Base-by-base conservation (phyloP, 2,888 invertebrate genomes). In the Eupithecia insigniata region DNA sequence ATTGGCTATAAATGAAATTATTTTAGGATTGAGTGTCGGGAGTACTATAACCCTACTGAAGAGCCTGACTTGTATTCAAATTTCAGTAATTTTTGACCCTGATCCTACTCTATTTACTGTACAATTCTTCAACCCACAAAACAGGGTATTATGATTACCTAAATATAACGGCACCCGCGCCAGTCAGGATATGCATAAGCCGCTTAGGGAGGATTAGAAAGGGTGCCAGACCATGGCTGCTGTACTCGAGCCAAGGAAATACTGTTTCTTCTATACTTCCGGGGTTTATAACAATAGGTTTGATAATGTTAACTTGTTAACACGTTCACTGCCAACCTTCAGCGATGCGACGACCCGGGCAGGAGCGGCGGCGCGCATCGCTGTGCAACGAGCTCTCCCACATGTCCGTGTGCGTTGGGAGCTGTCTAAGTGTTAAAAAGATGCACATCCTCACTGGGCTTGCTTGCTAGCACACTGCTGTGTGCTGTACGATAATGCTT, bases 181-280 rank as follows among this genome's bases (percentile, higher is more conserved):
- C 66, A 61, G 46, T 68, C 67, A 69, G 71, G 69, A 64, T 74
- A 43, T 51, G 22, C 69, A 12, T 71, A 74, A 71, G 71, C 74
- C 61, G 74, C 69, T 74, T 71, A 69, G 64, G 67, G 39, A 62
- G 74, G 74, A 69, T 71, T 74, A 71, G 62, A 62, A 70, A 69
- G 69, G 67, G 43, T 58, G 10, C 61, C 18, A 18, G 43, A 32
- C 69, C 55, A 73, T 43, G 66, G 18, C 36, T 55, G 71, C 43
- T 66, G 55, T 62, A 18, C 36, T 34, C 7, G 43, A 64, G 14
- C n/a, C 5, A 34, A 32, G 67, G 60, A 61, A 58, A 30, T 61
- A 58, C 26, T 69, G 36, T 22, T 39, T 26, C 18, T 68, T 71
- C 5, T 12, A 26, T 14, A 58, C 10, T 58, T 61, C 61, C 36